Evolutionary conservation across 2,888 invertebrate species (phyloP).

Genomic region (Macrosoma leucophasiata): DNA sequence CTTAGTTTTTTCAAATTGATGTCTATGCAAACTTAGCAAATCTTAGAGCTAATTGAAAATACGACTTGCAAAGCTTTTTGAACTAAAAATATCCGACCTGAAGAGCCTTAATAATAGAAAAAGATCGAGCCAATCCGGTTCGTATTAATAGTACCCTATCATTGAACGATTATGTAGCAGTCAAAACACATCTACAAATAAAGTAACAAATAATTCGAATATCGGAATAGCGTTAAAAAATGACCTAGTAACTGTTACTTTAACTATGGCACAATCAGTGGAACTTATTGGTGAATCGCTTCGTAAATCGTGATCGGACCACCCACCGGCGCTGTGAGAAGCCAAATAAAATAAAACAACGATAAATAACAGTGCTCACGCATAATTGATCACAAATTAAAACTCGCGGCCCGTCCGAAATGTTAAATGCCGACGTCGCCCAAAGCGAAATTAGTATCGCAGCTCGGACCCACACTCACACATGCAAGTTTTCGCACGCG

Average conservation of each 20-base stretch:
- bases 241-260: constrained; percentile 21
- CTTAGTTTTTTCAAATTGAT: too few relatives aligned
- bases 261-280: constrained; percentile 62
- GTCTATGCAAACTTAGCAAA: too few relatives aligned
- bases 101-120: too few relatives aligned
- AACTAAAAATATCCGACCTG: too few relatives aligned
- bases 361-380: constrained; percentile 72
- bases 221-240: too few relatives aligned
- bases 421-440: constrained; percentile 64
- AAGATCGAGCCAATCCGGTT: too few relatives aligned
- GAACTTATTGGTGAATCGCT: constrained; percentile 64
- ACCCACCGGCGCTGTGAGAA: constrained; percentile 68
- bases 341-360: constrained; percentile 73
- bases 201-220: too few relatives aligned
- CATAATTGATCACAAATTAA: constrained; percentile 77
- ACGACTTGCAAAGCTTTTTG: too few relatives aligned
- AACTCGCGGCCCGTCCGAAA: constrained; percentile 70
- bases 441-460: constrained; percentile 65
- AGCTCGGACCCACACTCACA: constrained; percentile 35
- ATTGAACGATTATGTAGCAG: too few relatives aligned
- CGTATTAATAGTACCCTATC: too few relatives aligned
- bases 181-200: too few relatives aligned
- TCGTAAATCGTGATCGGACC: constrained; percentile 72
- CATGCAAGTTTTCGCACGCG: constrained; percentile 17
- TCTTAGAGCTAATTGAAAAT: too few relatives aligned